Evolutionary conservation across 1,140 invertebrate species (phyloP).

Genomic region (Drosophila littoralis): DNA sequence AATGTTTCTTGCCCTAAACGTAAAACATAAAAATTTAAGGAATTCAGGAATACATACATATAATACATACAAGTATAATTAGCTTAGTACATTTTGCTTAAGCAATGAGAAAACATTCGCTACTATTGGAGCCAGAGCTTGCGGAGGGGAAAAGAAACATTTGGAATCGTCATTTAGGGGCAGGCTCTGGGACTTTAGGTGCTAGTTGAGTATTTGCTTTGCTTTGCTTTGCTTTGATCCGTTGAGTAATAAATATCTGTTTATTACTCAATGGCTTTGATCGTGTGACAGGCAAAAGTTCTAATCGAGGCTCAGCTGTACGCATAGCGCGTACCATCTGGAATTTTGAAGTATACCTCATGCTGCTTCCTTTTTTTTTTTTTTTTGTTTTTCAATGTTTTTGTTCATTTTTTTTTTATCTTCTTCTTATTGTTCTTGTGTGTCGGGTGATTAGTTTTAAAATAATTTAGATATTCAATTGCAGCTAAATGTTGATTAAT

Average conservation of each 20-base stretch:
- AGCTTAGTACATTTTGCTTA: conserved; percentile 22
- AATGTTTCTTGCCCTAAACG: conserved; percentile 1
- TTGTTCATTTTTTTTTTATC: conserved; percentile 13
- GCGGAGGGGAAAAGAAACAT: background rate
- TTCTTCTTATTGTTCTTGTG: conserved; percentile 32
- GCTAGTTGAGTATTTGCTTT: conserved; percentile 35
- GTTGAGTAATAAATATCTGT: too few species aligned
- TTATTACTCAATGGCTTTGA: conserved; percentile 45
- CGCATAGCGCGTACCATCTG: conserved; percentile 4
- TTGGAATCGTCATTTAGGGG: background rate
- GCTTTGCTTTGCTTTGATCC: too few species aligned
- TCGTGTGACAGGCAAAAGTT: conserved; percentile 20
- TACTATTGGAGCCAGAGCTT: background rate
- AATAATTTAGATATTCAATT: conserved; percentile 65
- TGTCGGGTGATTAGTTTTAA: conserved; percentile 33
- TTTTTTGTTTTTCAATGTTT: conserved; percentile 18
- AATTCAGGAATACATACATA: conserved; percentile 38
- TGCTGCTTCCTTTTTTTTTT: conserved; percentile 1
- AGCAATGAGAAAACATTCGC: conserved; percentile 27
- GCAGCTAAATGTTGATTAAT: conserved; percentile 76
- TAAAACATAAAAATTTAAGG: conserved; percentile 10
- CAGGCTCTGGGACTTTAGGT: conserved; percentile 27
- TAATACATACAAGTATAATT: conserved; percentile 34
- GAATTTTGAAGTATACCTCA: conserved; percentile 19
- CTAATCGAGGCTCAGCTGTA: background rate